Evolutionary conservation across 1,140 invertebrate genomes (phyloP), one percentile per base, ranked within the genome.

Genomic region (Dolichoris vasculosae): DNA sequence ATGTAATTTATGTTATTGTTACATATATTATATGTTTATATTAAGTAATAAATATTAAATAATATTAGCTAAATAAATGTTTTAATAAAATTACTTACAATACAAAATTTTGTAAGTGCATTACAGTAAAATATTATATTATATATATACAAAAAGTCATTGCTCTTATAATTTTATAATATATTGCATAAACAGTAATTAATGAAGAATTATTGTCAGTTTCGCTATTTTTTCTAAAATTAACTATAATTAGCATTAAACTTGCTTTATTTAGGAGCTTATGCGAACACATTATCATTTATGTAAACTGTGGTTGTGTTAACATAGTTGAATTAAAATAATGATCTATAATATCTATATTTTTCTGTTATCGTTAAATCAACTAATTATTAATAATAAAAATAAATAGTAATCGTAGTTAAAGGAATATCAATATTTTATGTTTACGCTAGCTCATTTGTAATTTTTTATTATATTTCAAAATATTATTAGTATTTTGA

Each of bases 121-220:
- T n/a, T n/a, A n/a, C n/a, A n/a, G n/a, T n/a, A n/a, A n/a, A 59
- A 59, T 26, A 59, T 6, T 46, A 46, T 7, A 46, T 7, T 13
- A 13, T 26, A 26, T 9, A 9, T 35, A 15, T 4, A 35, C 51
- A 6, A 77, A 77, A 51, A 30, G 30, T n/a, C 17, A 32, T 32
- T 32, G 55, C 35, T 63, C 48, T 63, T 32, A 78, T 78, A 63
- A 78, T 55, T 63, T 63, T 38, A 63, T 40, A 63, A 40, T 6
- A 20, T 0, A 40, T 63, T 78, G 46, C 30, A 38, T 8, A 3
- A 0, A 35, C 23, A 51, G 23, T 17, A 63, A 63, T 30, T 40
- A 78, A 78, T 78, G 32, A 59, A 35, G 17, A 55, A 23, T 63
- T 23, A 78, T 63, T 32, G 23, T 32, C 2, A n/a, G n/a, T n/a